Percentiles rank a stretch among this genome's conserved stretches.
Conservation (phyloP, 30 jellyfish, hydroid and myxozoan species). For the Nemopilema nomurai region DNA sequence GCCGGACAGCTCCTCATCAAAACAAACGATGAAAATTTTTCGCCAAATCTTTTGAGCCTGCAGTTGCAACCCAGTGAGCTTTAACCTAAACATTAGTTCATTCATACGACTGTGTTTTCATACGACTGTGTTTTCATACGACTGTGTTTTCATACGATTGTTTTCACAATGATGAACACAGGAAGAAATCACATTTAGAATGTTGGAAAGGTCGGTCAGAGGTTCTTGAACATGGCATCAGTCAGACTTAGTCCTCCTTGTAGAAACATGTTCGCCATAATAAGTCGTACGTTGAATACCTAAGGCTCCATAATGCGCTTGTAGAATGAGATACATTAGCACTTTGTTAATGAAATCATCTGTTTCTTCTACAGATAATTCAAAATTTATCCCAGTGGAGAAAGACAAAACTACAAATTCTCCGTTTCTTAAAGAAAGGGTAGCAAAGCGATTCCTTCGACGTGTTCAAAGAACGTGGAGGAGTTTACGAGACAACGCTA, state of each 20-base stretch:
- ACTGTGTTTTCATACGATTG: no score
- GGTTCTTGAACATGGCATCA: no score
- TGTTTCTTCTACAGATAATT: conserved; percentile 6
- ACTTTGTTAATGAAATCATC: background rate
- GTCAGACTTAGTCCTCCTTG: no score
- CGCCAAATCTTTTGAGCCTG: background rate
- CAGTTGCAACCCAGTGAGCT: background rate
- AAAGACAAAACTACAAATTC: background rate
- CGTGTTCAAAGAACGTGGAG: conserved; percentile 36
- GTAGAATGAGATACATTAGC: background rate
- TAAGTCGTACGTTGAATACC: no score
- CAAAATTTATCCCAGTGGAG: no score
- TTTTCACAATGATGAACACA: no score
- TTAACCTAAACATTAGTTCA: background rate
- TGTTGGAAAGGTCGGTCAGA: no score
- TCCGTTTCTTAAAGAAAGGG: conserved; percentile 32
- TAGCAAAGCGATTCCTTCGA: conserved; percentile 54
- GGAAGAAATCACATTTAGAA: no score
- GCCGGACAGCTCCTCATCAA: background rate
- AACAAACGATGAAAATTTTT: conserved; percentile 7
- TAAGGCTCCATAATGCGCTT: no score
- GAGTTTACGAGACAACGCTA: conserved; percentile 32
- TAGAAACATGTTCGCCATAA: no score
- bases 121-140: no score
- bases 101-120: background rate